Evolutionary conservation across 2,888 invertebrate genomes (phyloP).

Genomic region (Nasonovia ribisnigri): DNA sequence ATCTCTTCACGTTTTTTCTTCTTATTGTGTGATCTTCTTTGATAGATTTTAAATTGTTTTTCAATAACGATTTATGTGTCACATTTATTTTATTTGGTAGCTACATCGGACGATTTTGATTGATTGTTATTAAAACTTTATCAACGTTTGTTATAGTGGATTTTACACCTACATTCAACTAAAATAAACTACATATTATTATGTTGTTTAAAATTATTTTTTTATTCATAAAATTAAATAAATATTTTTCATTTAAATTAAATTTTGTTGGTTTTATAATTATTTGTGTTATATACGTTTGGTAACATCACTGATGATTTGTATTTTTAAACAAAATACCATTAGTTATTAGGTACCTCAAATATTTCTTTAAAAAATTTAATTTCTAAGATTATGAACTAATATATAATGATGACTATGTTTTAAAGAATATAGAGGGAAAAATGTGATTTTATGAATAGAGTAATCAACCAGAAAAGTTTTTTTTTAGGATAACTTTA

Average conservation of each 20-base stretch:
- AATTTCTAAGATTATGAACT: not conserved
- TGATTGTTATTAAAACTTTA: not conserved
- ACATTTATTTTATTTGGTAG: not conserved
- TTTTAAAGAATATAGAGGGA: not conserved
- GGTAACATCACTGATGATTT: not conserved
- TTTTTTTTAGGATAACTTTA: not conserved
- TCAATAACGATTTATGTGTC: conserved; percentile 19
- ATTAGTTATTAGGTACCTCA: not conserved
- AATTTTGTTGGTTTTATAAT: not conserved
- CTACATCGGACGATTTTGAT: not conserved
- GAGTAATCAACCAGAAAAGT: not conserved
- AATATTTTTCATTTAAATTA: not conserved
- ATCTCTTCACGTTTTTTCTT: conserved; percentile 38
- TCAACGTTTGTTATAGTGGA: not conserved
- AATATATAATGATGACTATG: not conserved
- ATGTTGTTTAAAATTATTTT: not conserved
- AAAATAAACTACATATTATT: not conserved
- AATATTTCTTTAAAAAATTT: not conserved
- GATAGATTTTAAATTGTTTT: conserved; percentile 46
- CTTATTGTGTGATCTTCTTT: not conserved
- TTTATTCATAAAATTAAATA: not conserved
- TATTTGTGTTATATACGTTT: not conserved
- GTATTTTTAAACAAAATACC: not conserved
- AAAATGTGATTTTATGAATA: not conserved
- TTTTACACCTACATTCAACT: not conserved